Percentiles rank a stretch among this genome's conserved stretches.
phyloP scores from a whole-genome alignment of 2,888 invertebrate genomes.

The Agonopterix subpropinquella region DNA sequence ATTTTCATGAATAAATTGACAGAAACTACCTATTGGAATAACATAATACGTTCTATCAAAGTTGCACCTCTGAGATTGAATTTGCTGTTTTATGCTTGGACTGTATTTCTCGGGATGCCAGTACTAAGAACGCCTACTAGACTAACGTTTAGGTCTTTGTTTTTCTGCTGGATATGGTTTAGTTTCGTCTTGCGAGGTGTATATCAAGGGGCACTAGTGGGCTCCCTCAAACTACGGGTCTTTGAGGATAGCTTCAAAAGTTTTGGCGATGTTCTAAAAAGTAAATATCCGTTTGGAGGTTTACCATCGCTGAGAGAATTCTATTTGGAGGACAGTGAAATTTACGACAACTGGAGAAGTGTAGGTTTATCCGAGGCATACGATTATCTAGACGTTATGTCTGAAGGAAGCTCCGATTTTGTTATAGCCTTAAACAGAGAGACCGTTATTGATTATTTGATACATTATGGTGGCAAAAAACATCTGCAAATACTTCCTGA shows the following conservation, averaged over 20 bases:
- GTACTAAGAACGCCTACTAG: constrained; percentile 29
- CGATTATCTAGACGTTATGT: constrained; percentile 26
- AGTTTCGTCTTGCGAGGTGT: constrained; percentile 38
- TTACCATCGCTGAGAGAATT: constrained; percentile 29
- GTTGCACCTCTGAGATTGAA: constrained; percentile 29
- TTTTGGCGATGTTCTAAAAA: constrained; percentile 28
- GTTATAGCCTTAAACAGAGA: constrained; percentile 41
- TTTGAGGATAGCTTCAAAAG: constrained; percentile 25
- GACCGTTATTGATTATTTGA: constrained; percentile 26
- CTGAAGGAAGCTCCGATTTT: constrained; percentile 32
- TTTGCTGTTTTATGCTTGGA: constrained; percentile 44
- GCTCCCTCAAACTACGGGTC: constrained; percentile 29
- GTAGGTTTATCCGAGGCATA: constrained; percentile 18
- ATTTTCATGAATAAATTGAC: constrained; percentile 27
- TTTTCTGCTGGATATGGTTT: constrained; percentile 44
- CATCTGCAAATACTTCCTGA: constrained; percentile 39
- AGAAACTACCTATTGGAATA: constrained; percentile 24
- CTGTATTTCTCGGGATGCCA: constrained; percentile 41
- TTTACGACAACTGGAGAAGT: constrained; percentile 35
- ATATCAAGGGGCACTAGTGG: constrained; percentile 44
- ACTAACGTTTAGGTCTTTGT: constrained; percentile 22
- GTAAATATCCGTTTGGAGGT: constrained; percentile 36
- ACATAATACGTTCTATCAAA: constrained; percentile 20
- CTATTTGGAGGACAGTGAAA: constrained; percentile 29
- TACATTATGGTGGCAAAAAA: constrained; percentile 27